Base-by-base conservation (phyloP, 2,113 vertebrate species). In the Symphodus melops region DNA sequence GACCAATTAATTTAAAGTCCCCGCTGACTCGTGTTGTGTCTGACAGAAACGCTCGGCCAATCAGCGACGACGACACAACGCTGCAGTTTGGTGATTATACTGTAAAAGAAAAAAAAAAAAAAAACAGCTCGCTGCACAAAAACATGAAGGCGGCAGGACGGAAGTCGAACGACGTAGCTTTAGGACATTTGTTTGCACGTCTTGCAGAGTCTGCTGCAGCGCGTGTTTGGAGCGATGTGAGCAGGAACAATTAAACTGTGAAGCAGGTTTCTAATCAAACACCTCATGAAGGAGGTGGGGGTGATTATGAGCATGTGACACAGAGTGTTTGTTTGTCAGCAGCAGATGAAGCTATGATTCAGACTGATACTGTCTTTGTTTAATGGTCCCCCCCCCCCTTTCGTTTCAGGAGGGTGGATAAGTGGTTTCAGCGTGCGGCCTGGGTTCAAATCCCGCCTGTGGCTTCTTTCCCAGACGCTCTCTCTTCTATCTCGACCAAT, bases 221-320 rank as follows among this genome's bases (percentile, higher is more conserved):
- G 37, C 3, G 28, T 2, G 37, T 4, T 52, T 44, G 46, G 14
- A 39, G 9, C n/a, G 2, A 55, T 49, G 62, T 41, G 12, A 60
- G 12, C 9, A 6, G 48, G 16, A 46, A 63, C 10, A 57, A 49
- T 28, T 39, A 28, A 48, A 57, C 9, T 23, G 28, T 23, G 28
- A 44, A 56, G 12, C 67, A 42, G 53, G 51, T 49, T 69, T 69
- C 41, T 69, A 20, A 46, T 68, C 57, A 60, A 65, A 58, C 75
- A 65, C 46, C 28, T 64, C 28, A n/a, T 17, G 42, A 41, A 20
- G 42, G 42, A 77, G 60, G 52, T 28, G 66, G 59, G 42, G 59
- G 59, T 57, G 75, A 52, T 16, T 48, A 57, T 36, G 20, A 68
- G 25, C 28, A 37, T 8, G 42, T 42, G 56, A 10, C 3, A 42